Conservation (phyloP, 2,113 vertebrate species). For the Micromys minutus region DNA sequence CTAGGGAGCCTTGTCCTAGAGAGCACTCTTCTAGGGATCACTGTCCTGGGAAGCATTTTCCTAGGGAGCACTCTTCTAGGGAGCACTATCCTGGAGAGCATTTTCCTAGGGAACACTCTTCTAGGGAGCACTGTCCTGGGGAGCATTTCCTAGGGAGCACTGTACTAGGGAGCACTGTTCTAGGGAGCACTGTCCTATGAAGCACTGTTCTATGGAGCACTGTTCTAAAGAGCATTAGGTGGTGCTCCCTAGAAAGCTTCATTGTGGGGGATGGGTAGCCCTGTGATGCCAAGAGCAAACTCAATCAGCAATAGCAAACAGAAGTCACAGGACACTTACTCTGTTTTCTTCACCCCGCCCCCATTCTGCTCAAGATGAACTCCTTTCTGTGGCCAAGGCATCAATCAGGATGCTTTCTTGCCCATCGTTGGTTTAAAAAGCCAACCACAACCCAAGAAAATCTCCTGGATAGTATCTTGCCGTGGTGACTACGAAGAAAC, state of each 20-base stretch:
- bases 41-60: too few species aligned
- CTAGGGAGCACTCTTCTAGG: too few species aligned
- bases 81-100: too few species aligned
- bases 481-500: not conserved
- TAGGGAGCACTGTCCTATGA: too few species aligned
- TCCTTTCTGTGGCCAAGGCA: conserved; percentile 10
- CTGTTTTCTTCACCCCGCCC: not conserved
- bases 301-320: not conserved
- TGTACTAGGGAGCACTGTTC: too few species aligned
- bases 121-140: too few species aligned
- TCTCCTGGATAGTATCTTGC: not conserved
- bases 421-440: not conserved
- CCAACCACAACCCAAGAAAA: not conserved
- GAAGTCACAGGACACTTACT: not conserved
- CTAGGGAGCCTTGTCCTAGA: too few species aligned
- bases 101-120: too few species aligned
- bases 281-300: not conserved
- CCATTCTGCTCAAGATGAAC: not conserved
- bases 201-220: too few species aligned
- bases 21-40: too few species aligned
- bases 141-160: too few species aligned
- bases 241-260: not conserved
- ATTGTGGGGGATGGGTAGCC: not conserved
- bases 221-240: not conserved
- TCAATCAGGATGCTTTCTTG: too few species aligned